Percentiles rank a stretch among this genome's conserved stretches.
Conservation (phyloP, 2,797 vertebrate genomes). For the Enteromius argenteus region DNA sequence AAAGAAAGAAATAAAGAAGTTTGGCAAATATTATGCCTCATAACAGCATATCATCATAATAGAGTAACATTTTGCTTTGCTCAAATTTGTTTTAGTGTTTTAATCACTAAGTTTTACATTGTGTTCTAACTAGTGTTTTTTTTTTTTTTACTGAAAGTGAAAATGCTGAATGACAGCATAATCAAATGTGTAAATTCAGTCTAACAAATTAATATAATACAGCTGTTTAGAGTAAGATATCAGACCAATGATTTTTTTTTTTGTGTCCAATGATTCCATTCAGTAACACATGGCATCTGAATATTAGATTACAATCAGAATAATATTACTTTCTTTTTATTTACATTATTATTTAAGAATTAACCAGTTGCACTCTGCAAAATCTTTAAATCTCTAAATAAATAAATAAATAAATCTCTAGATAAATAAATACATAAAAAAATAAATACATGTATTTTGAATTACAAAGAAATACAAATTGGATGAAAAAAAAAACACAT, state of each 20-base stretch:
- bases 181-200: background rate
- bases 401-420: background rate
- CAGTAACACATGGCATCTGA: background rate
- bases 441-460: background rate
- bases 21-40: background rate
- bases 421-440: no score
- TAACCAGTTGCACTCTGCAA: background rate
- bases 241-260: background rate
- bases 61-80: background rate
- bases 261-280: background rate
- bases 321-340: background rate
- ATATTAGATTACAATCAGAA: background rate
- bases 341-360: background rate
- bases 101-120: background rate
- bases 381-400: background rate
- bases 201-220: background rate
- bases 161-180: background rate
- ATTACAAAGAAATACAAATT: background rate
- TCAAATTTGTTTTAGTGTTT: background rate
- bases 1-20: background rate
- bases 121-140: background rate
- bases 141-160: background rate
- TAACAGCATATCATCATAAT: background rate
- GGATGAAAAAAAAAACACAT: background rate
- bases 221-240: background rate